Evolutionary conservation across 2,888 invertebrate genomes (phyloP).

Genomic region (Drosophila monieri): DNA sequence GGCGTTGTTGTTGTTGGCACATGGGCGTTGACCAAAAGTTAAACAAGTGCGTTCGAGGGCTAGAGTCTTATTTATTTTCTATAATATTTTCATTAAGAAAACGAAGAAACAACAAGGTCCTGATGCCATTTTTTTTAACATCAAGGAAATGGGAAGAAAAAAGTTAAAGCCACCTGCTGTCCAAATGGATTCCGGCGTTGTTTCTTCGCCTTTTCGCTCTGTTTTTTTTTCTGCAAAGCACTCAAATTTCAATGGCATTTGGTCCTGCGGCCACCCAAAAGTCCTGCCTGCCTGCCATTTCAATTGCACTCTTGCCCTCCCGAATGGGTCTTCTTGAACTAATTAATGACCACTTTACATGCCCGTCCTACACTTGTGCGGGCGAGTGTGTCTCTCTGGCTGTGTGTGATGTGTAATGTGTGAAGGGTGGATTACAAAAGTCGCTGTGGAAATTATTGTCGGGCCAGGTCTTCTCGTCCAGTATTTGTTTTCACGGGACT

Average conservation of each 20-base stretch:
- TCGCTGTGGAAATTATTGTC: constrained; percentile 58
- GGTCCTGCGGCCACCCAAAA: constrained; percentile 20
- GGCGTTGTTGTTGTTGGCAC: constrained; percentile 63
- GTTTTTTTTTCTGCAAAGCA: background rate
- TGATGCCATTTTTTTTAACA: background rate
- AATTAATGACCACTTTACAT: constrained; percentile 68
- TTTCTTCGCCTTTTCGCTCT: constrained; percentile 2
- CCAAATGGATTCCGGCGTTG: constrained; percentile 56
- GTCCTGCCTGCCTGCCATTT: constrained; percentile 37
- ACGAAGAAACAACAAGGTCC: background rate
- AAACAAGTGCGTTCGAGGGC: constrained; percentile 19
- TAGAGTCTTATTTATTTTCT: background rate
- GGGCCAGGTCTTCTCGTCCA: constrained; percentile 58
- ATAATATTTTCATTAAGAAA: background rate
- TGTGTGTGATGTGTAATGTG: constrained; percentile 54
- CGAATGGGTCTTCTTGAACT: constrained; percentile 50
- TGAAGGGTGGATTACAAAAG: constrained; percentile 71
- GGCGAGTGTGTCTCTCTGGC: constrained; percentile 10
- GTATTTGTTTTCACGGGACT: constrained; percentile 61
- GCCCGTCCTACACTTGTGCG: constrained; percentile 14
- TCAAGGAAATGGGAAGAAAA: constrained; percentile 1
- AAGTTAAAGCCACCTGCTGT: constrained; percentile 64
- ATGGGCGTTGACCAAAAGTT: constrained; percentile 81
- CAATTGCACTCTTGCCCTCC: constrained; percentile 70
- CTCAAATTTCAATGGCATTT: constrained; percentile 60